Base-by-base conservation (phyloP, 92 coral and sea anemone genomes). In the Micromussa lordhowensis region DNA sequence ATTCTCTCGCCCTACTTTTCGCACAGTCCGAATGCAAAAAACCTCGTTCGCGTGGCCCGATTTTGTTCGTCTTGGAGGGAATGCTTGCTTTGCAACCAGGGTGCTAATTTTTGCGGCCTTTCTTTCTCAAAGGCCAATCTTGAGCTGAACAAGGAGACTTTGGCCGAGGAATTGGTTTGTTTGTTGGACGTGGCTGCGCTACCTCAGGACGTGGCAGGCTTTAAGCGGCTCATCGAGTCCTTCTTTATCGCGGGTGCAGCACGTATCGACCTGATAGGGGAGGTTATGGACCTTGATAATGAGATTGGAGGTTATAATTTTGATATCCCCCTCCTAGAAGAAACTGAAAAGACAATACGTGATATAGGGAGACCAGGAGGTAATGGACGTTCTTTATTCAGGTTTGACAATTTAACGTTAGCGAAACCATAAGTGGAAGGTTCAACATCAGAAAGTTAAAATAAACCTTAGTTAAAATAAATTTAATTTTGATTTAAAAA, bases 131-230 rank as follows among this genome's bases (percentile, higher is more conserved):
- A 61, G 68, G 68, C 26, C 68, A 61, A 61, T 61, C 68, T 61
- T n/a, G 68, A 61, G 68, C 29, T 61, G 68, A 61, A 61, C 83
- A 54, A 79, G 57, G 83, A 79, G 19, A 22, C 32, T 9, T 17
- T 79, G 5, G 34, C 83, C 48, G 83, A 63, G 24, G 83, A 79
- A 13, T 54, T 79, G 22, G 68, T 79, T 26, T 79, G 83, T 49
- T 16, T 79, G 70, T 29, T 79, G 70, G 83, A 79, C 8, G 83
- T 49, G 7, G 82, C 82, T 49, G 22, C 69, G 14, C 30, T 5
- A 24, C 83, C 83, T 12, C 80, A 40, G 29, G 59, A 77, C 22
- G 70, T 55, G 11, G 83, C 83, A 55, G 49, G 58, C 58, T 18
- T 61, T 29, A 61, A 61, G 14, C 68, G 68, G 29, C 68, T 22